A percentile compares a stretch with the other conserved stretches of the same genome.
Conservation (phyloP, 2,888 invertebrate species). For the Cephalotes varians region DNA sequence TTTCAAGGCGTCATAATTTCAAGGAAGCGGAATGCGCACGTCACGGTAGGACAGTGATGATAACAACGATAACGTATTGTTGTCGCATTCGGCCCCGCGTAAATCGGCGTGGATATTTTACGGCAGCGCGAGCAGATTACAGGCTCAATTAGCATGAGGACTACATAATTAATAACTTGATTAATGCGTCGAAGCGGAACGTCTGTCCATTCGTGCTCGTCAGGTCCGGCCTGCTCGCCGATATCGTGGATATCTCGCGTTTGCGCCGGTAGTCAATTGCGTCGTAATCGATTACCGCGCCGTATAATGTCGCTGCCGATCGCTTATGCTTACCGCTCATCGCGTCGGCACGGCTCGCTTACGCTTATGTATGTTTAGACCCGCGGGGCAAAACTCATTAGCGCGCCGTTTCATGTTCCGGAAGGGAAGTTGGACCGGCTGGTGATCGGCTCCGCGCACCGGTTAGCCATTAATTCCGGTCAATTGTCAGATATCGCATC, state of each 20-base stretch:
- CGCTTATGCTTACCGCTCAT: constrained; percentile 59
- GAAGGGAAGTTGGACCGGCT: constrained; percentile 73
- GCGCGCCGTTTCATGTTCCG: constrained; percentile 79
- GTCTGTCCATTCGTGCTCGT: constrained; percentile 78
- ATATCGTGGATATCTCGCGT: constrained; percentile 67
- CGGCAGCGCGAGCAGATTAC: constrained; percentile 78
- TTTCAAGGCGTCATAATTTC: constrained; percentile 10
- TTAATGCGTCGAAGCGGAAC: constrained; percentile 84
- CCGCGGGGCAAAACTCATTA: constrained; percentile 77
- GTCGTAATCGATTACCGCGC: constrained; percentile 70
- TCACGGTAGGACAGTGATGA: constrained; percentile 17
- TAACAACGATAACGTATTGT: constrained; percentile 45
- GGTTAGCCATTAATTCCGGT: constrained; percentile 66
- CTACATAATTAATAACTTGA: constrained; percentile 84
- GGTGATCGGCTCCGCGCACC: constrained; percentile 35
- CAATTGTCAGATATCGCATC: constrained; percentile 59
- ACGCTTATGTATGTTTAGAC: constrained; percentile 68
- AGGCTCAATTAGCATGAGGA: constrained; percentile 83
- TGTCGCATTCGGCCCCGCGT: constrained; percentile 53
- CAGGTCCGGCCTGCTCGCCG: constrained; percentile 50
- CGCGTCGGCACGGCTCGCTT: constrained; percentile 62
- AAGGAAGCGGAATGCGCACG: constrained; percentile 31
- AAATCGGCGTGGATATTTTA: constrained; percentile 77
- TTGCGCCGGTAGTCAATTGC: constrained; percentile 60
- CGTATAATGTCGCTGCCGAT: constrained; percentile 66